Evolutionary conservation across 2,797 vertebrate species (phyloP).

Genomic region (Rhyacichthys aspro): DNA sequence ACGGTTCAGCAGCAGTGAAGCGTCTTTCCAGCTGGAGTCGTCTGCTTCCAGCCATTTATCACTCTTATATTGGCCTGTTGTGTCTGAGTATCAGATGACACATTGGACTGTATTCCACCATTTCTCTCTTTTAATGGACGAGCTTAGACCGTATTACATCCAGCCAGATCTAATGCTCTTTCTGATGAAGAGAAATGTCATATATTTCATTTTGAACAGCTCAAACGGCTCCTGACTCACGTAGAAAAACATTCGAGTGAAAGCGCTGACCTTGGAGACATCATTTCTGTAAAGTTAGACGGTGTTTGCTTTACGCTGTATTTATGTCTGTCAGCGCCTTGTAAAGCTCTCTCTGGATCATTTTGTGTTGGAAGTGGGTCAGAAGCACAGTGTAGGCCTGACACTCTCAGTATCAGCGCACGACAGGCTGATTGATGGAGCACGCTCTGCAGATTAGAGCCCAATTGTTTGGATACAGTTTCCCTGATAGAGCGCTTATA

Average conservation of each 20-base stretch:
- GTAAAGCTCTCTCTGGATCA: slow-evolving; percentile 12
- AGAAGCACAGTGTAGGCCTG: slow-evolving; percentile 37
- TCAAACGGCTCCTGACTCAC: slow-evolving; percentile 8
- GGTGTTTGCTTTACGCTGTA: slow-evolving; percentile 19
- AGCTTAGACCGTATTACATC: background rate
- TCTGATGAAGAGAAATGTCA: background rate
- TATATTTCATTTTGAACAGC: slow-evolving; percentile 12
- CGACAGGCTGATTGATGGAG: slow-evolving; percentile 61
- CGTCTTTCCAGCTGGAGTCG: too few relatives aligned
- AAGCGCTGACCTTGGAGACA: slow-evolving; percentile 3
- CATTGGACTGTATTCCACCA: slow-evolving; percentile 9
- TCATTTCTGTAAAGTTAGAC: background rate
- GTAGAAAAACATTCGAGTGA: slow-evolving; percentile 24
- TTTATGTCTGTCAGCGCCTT: slow-evolving; percentile 16
- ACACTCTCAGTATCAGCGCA: slow-evolving; percentile 36
- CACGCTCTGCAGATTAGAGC: slow-evolving; percentile 48
- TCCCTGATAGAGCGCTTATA: slow-evolving; percentile 38
- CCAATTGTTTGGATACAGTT: slow-evolving; percentile 44
- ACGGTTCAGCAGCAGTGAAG: too few relatives aligned
- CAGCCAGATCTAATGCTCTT: slow-evolving; percentile 4
- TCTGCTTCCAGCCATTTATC: background rate
- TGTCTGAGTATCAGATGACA: background rate
- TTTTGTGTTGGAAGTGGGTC: slow-evolving; percentile 32
- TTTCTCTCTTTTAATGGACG: slow-evolving; percentile 8
- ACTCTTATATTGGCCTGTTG: background rate